phyloP scores from a whole-genome alignment of 1,140 invertebrate species.

The Bombus vancouverensis region DNA sequence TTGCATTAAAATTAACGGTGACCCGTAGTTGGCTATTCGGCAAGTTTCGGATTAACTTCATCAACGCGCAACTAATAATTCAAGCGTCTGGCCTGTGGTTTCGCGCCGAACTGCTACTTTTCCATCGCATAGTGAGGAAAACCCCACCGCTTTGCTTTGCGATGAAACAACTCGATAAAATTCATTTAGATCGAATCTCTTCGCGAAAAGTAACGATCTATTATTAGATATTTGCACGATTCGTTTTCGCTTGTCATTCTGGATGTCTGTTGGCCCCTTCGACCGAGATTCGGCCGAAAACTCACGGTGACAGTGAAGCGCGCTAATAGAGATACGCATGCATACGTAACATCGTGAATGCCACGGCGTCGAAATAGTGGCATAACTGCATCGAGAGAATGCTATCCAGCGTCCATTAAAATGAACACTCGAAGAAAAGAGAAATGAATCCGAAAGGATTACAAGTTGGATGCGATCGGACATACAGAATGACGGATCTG shows the following conservation, averaged over 20 bases:
- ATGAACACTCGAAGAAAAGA: constrained; percentile 29
- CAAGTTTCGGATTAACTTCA: constrained; percentile 27
- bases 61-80: constrained; percentile 28
- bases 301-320: constrained; percentile 33
- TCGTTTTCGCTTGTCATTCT: constrained; percentile 31
- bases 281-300: not conserved
- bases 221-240: constrained; percentile 12
- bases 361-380: not conserved
- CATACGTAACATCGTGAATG: constrained; percentile 6
- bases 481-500: constrained; percentile 43
- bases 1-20: constrained; percentile 27
- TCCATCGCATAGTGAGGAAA: not conserved
- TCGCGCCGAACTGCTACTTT: not conserved
- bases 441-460: constrained; percentile 43
- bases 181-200: not conserved
- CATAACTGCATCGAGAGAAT: constrained; percentile 28
- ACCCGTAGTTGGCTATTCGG: constrained; percentile 1
- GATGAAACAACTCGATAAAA: not conserved
- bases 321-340: constrained; percentile 24
- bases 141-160: not conserved
- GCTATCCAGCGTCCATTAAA: constrained; percentile 40
- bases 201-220: not conserved
- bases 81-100: not conserved
- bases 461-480: constrained; percentile 40
- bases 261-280: not conserved